Percentiles rank a stretch among this genome's conserved stretches.
Evolutionary conservation across 2,888 invertebrate species (phyloP).

Genomic region (Metacarcinus magister): DNA sequence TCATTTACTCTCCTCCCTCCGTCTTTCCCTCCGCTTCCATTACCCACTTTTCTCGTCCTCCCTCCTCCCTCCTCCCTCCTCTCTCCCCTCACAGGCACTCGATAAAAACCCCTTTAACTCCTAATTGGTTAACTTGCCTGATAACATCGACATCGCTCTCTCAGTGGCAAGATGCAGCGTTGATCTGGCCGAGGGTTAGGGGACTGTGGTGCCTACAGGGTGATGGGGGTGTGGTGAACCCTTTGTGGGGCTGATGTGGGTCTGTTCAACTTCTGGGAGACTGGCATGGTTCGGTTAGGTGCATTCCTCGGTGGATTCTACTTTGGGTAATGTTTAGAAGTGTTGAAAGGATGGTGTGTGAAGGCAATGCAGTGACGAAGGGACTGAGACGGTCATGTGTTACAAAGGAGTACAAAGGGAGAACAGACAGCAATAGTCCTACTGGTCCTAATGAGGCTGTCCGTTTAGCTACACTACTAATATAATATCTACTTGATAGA

Average conservation of each 20-base stretch:
- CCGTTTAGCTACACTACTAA: too few species aligned
- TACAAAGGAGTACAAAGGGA: too few species aligned
- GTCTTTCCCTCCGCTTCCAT: not conserved
- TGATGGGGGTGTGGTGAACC: not conserved
- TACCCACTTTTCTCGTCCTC: not conserved
- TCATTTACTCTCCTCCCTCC: not conserved
- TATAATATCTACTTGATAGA: too few species aligned
- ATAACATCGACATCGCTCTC: conserved; percentile 51
- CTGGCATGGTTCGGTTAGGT: not conserved
- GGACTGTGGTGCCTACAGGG: not conserved
- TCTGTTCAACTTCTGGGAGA: not conserved
- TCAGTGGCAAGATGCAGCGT: not conserved
- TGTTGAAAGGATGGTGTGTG: too few species aligned
- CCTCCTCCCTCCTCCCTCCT: not conserved
- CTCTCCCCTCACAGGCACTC: not conserved
- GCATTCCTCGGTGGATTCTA: not conserved
- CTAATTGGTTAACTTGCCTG: conserved; percentile 60
- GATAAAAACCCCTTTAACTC: conserved; percentile 20
- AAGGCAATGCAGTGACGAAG: too few species aligned
- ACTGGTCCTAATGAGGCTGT: too few species aligned
- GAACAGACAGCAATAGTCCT: too few species aligned
- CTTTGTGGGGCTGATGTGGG: not conserved
- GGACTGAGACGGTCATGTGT: too few species aligned
- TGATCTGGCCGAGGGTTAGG: not conserved
- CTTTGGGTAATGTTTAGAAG: not conserved